Base-by-base conservation (phyloP, 2,797 vertebrate genomes). In the Euthynnus affinis region DNA sequence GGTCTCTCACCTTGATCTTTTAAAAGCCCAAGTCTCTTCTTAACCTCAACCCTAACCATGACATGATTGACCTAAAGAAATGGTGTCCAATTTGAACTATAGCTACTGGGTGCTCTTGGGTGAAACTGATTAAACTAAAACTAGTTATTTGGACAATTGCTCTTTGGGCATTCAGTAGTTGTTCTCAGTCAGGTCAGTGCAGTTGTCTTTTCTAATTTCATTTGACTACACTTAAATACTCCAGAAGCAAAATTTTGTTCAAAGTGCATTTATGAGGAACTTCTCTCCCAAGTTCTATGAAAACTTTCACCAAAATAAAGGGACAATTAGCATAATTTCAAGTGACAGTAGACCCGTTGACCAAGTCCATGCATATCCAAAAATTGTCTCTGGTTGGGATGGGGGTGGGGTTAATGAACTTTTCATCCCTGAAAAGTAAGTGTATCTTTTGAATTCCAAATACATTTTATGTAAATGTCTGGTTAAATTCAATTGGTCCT, bases 401-500 rank as follows among this genome's bases (percentile, higher is more conserved):
- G n/a, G 5, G 25, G 2, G 12, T 2, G 68, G 75, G 63, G 69
- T 78, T 72, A 76, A 74, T 79, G 48, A 70, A 63, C 86, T 78
- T 61, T 71, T 82, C 49, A 42, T 72, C 32, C 57, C 37, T 69
- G 9, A 23, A 60, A 78, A 75, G 64, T 74, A 53, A 69, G 52
- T 20, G 20, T 58, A 52, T 73, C 79, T 75, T 70, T 37, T 74
- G 61, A 80, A 87, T 86, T 81, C 22, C 55, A 82, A 80, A 81
- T 76, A 9, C 14, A 55, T 76, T 86, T 85, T 74, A 87, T 87
- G 72, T 75, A 77, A 83, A 84, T 83, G 29, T 13, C 6, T 27
- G 15, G 3, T 53, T 61, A 63, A 58, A 65, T 73, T 84, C n/a
- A 48, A 34, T 9, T 62, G 29, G 20, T 48, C 5, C 27, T 58